phyloP scores from a whole-genome alignment of 2,888 invertebrate species.

The Plebejus argus region DNA sequence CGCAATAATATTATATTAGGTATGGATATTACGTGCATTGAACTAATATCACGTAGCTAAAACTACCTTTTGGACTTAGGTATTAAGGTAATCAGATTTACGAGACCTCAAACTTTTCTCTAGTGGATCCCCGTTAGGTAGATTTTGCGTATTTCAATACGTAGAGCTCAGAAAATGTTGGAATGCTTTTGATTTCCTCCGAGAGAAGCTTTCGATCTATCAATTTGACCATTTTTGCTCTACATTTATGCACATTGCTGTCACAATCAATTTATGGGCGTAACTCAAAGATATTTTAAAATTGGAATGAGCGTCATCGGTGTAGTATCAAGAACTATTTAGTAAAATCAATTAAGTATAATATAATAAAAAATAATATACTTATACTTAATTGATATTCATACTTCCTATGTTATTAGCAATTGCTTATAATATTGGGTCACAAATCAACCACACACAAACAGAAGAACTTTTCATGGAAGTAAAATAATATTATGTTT shows the following conservation, averaged over 20 bases:
- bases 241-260: neutral
- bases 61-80: neutral
- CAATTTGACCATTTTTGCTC: neutral
- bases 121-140: neutral
- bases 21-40: too few relatives aligned
- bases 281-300: too few relatives aligned
- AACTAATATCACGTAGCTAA: too few relatives aligned
- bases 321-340: too few relatives aligned
- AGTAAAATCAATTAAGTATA: too few relatives aligned
- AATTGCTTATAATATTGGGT: too few relatives aligned
- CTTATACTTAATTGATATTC: too few relatives aligned
- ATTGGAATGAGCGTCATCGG: too few relatives aligned
- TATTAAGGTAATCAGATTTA: neutral
- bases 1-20: too few relatives aligned
- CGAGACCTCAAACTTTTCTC: neutral
- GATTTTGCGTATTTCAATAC: slow-evolving; percentile 24
- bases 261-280: neutral
- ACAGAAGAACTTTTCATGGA: neutral
- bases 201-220: slow-evolving; percentile 15
- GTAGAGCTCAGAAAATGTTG: neutral
- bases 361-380: too few relatives aligned
- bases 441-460: neutral
- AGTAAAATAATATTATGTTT: neutral
- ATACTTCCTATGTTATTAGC: too few relatives aligned
- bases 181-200: slow-evolving; percentile 19